Conservation (phyloP, 37 sponge, comb jelly and placozoan species). For the Chondrosia reniformis region DNA sequence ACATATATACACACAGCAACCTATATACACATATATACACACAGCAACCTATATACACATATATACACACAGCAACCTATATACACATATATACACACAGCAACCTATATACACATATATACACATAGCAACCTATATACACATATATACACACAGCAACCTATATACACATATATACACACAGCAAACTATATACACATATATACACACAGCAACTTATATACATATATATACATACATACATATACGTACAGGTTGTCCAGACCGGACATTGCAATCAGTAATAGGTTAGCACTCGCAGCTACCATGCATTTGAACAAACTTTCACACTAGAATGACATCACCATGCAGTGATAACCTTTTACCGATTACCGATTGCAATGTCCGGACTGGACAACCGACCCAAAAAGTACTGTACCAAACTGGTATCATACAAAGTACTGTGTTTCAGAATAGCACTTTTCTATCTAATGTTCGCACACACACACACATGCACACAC, state of each 20-base stretch:
- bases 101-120: not conserved
- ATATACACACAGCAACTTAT: not conserved
- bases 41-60: conserved; percentile 51
- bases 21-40: conserved; percentile 69
- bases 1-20: too few species aligned
- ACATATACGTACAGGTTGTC: conserved; percentile 2
- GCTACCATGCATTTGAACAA: too few species aligned
- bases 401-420: not conserved
- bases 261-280: too few species aligned
- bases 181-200: not conserved
- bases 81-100: not conserved
- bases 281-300: too few species aligned
- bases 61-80: not conserved
- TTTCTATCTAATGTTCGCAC: not conserved
- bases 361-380: too few species aligned
- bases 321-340: too few species aligned
- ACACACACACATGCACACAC: not conserved
- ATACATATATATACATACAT: not conserved
- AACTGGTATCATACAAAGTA: not conserved
- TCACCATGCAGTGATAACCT: too few species aligned
- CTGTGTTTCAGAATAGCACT: not conserved
- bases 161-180: not conserved
- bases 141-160: not conserved
- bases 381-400: too few species aligned
- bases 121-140: not conserved